Evolutionary conservation across 2,888 invertebrate genomes (phyloP), one percentile per base, ranked within the genome.

Genomic region (Dascillus cervinus): DNA sequence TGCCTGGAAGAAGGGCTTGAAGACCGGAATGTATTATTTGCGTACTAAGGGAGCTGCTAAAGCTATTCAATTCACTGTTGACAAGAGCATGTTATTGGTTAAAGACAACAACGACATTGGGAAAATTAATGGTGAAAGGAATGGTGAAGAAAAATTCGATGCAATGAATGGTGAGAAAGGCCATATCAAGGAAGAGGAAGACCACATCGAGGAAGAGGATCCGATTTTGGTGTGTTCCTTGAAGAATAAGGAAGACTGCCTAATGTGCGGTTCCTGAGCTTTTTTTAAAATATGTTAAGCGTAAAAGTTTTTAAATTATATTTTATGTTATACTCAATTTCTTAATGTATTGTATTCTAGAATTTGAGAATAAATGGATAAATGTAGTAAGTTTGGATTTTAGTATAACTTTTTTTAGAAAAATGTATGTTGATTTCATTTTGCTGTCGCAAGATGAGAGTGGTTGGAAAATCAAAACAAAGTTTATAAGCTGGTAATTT

Each of bases 21-120:
- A 98, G 69, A 98, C 97, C 1, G 98, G 98, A 28, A 96, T 98
- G 96, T 99, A 98, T 64, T 97, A 98, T 62, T 69, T 98, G 43
- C 76, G 96, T 27, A 96, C 95, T 0, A 95, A 94, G 60, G 91
- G 97, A 3, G 97, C 97, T 1, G 92, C 87, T 2, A 84, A 89
- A 62, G 92, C 97, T 3, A 91, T 97, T 48, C 94, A 98, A 60
- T 97, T 98, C 63, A 97, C 97, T 0, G 94, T 97, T 0, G 94
- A 97, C 64, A 96, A 96, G 60, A 68, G 72, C 1, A 79, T 75
- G 51, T 58, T 82, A 12, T 58, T 58, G 3, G 62, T 60, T 2
- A 49, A 47, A 34, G 46, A 42, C 12, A 28, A 30, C n/a, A n/a
- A n/a, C n/a, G n/a, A n/a, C n/a, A n/a, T n/a, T 13, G 28, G 15